These are phyloP conservation scores for Chymomyza fuscimana DNA, from an alignment of 2,888 invertebrate genomes.

Conservation along the genomic window DNA sequence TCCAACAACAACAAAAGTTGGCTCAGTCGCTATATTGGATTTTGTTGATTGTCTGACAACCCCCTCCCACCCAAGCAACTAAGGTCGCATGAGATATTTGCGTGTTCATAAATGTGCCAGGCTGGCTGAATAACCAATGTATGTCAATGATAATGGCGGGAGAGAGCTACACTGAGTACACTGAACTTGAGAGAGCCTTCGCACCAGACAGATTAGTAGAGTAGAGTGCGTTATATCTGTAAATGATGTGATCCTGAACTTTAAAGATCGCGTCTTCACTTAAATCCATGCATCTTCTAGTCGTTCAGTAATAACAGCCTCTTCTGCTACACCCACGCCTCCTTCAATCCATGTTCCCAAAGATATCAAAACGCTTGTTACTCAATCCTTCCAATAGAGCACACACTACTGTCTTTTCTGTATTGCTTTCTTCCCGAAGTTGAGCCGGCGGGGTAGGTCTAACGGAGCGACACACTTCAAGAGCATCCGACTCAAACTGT, in stretches of 20 bases:
- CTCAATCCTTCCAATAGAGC: too few relatives aligned
- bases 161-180: background rate
- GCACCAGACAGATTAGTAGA: background rate
- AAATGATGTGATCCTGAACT: background rate
- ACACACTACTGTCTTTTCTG: too few relatives aligned
- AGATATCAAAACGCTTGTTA: too few relatives aligned
- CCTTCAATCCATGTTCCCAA: too few relatives aligned
- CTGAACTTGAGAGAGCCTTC: background rate
- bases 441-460: too few relatives aligned
- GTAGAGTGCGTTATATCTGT: background rate
- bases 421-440: too few relatives aligned
- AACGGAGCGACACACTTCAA: too few relatives aligned
- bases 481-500: too few relatives aligned
- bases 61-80: background rate
- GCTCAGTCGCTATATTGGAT: background rate
- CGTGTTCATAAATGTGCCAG: constrained; percentile 1
- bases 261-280: background rate
- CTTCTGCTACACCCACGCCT: too few relatives aligned
- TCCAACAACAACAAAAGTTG: background rate
- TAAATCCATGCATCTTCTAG: too few relatives aligned
- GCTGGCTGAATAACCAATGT: background rate
- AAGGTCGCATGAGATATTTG: background rate
- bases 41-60: constrained; percentile 1
- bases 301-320: too few relatives aligned
- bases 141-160: background rate